Conservation (phyloP, 2,113 vertebrate genomes). For the Eubucco bourcierii region DNA sequence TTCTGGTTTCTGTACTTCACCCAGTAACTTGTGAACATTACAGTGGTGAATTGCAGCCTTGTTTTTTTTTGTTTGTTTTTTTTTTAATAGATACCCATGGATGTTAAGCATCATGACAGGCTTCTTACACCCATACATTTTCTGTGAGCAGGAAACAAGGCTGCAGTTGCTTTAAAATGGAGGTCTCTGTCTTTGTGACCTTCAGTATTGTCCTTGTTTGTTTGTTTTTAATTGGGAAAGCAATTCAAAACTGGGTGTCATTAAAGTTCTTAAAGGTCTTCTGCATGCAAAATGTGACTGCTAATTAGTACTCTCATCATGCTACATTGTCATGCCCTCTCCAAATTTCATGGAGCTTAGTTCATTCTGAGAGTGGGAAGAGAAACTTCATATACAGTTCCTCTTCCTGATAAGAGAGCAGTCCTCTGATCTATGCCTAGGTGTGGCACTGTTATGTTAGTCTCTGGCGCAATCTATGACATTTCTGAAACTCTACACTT, state of each 20-base stretch:
- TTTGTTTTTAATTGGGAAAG: neutral
- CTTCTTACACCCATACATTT: accelerated
- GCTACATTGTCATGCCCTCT: neutral
- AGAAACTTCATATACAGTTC: slow-evolving; percentile 35
- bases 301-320: neutral
- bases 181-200: neutral
- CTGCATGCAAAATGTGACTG: neutral
- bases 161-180: neutral
- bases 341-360: neutral
- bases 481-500: slow-evolving; percentile 33
- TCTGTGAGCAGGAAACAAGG: neutral
- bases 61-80: neutral
- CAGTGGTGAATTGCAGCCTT: neutral
- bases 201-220: neutral
- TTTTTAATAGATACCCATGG: accelerated
- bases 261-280: neutral
- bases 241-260: neutral
- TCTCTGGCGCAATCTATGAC: neutral
- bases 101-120: neutral
- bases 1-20: neutral
- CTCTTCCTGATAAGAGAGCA: neutral
- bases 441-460: slow-evolving; percentile 24
- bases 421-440: neutral
- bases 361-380: slow-evolving; percentile 46
- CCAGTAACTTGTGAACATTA: neutral